Base-by-base conservation (phyloP, 2,113 vertebrate species). In the Pachyramphus minor region DNA sequence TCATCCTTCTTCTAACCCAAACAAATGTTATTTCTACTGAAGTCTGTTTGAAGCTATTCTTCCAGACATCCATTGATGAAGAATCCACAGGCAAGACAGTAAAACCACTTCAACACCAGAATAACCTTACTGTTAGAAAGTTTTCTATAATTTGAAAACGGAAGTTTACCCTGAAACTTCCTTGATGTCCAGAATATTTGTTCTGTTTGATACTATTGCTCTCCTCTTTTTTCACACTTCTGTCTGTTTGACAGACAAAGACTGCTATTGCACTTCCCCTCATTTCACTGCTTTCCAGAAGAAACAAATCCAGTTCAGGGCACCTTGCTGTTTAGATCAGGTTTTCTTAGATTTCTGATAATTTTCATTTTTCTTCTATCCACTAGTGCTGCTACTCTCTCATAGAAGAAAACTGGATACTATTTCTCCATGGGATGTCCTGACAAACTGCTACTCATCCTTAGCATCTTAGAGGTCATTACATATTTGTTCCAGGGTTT, bases 401-500 rank as follows among this genome's bases (percentile, higher is more conserved):
- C 15, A 6, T 3, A 52, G 45, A 58, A 69, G 27, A 59, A 78
- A 82, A 78, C 14, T 35, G 23, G 20, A 49, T 30, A 7, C 7
- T 13, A 33, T 31, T 63, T 55, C 53, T 45, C 44, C 20, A 41
- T 35, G 19, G 24, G 53, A 30, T 41, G 33, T 35, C 31, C 53
- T 84, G 35, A 58, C 7, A 9, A 60, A 31, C 25, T 53, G 9
- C 49, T 55, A 17, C 16, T 77, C 31, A 31, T 28, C 30, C 49
- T 72, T 44, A 11, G 21, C 10, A 28, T 31, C 17, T 52, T 60
- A 47, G 13, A 66, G 17, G 7, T 20, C 3, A 52, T 91, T 66
- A 33, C 2, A 23, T 12, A 37, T 60, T 74, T 79, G 2, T 8
- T 66, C 33, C 1, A 2, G 1, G 1, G 16, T 56, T 60, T 58